phyloP scores from a whole-genome alignment of 2,888 invertebrate species.

The Sesamia inferens region DNA sequence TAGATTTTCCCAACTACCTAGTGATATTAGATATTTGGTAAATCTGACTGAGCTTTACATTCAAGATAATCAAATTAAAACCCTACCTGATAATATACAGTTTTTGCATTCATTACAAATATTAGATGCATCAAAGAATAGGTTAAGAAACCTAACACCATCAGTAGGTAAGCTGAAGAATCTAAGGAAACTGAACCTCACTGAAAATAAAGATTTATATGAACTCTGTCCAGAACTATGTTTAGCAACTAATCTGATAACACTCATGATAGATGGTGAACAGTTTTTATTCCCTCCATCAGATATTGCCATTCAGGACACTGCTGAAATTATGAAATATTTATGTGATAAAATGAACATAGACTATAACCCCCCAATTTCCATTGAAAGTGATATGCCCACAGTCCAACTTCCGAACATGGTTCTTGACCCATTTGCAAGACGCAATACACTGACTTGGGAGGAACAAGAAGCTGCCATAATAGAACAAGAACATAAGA shows the following conservation, averaged over 20 bases:
- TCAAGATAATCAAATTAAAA: conserved; percentile 92
- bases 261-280: conserved; percentile 91
- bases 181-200: conserved; percentile 91
- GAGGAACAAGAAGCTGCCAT: conserved; percentile 92
- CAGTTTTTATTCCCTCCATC: conserved; percentile 92
- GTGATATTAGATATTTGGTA: conserved; percentile 91
- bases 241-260: conserved; percentile 90
- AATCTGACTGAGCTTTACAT: conserved; percentile 93
- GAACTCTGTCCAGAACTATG: conserved; percentile 92
- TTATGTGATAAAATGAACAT: conserved; percentile 87
- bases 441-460: conserved; percentile 79
- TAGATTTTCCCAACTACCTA: conserved; percentile 91
- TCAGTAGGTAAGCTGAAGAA: conserved; percentile 91
- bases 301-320: conserved; percentile 90
- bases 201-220: conserved; percentile 90
- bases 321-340: conserved; percentile 92
- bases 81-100: conserved; percentile 92
- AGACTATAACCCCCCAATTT: conserved; percentile 85
- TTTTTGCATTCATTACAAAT: conserved; percentile 91
- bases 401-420: conserved; percentile 76
- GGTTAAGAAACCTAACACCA: conserved; percentile 91
- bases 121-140: conserved; percentile 93
- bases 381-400: conserved; percentile 73
- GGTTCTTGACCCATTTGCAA: conserved; percentile 79
- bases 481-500: conserved; percentile 91